A percentile compares a stretch with the other conserved stretches of the same genome.
phyloP scores from a whole-genome alignment of 1,140 invertebrate species.

The Proctacanthus coquilletti region DNA sequence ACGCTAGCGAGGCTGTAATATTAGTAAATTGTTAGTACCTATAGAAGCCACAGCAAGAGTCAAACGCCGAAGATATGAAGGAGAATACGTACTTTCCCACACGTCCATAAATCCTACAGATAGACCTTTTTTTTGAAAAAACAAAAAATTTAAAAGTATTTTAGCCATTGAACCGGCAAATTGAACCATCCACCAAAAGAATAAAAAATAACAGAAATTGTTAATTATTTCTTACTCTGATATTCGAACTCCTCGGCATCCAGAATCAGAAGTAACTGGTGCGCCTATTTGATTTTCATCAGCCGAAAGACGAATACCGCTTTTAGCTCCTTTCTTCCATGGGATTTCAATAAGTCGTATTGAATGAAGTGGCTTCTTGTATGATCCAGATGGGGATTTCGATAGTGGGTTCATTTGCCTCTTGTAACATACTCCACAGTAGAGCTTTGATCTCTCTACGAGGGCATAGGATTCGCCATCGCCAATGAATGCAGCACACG shows the following conservation, averaged over 20 bases:
- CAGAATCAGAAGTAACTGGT: conserved; percentile 31
- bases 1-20: no score
- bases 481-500: conserved; percentile 71
- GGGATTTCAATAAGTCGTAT: conserved; percentile 67
- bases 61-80: conserved; percentile 23
- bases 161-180: no score
- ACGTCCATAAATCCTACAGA: conserved; percentile 26
- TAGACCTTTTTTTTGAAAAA: conserved; percentile 8
- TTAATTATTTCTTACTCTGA: conserved; percentile 50
- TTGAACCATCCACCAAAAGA: not conserved
- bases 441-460: conserved; percentile 74
- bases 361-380: conserved; percentile 47
- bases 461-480: conserved; percentile 84
- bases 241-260: conserved; percentile 37
- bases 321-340: conserved; percentile 23
- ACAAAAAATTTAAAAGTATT: not conserved
- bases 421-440: conserved; percentile 55
- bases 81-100: conserved; percentile 25
- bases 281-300: conserved; percentile 43
- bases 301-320: conserved; percentile 18
- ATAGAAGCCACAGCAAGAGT: conserved; percentile 27
- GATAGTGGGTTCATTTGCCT: conserved; percentile 23
- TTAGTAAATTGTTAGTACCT: conserved; percentile 14
- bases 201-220: no score
- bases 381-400: not conserved